phyloP scores from a whole-genome alignment of 1,140 invertebrate genomes.

The Coenobita brevimanus region DNA sequence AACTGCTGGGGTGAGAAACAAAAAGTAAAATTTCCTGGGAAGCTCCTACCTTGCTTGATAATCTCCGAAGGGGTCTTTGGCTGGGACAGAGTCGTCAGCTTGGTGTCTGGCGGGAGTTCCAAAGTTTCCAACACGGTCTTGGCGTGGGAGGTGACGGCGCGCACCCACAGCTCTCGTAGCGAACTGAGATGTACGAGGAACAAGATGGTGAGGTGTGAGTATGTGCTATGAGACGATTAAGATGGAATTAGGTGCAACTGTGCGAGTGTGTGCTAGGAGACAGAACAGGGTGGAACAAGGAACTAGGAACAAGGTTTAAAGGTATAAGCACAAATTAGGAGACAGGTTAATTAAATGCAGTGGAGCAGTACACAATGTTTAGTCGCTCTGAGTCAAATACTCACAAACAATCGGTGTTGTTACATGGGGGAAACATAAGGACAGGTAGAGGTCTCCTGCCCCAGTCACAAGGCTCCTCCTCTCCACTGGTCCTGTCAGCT shows the following conservation, averaged over 20 bases:
- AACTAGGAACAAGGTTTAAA: no score
- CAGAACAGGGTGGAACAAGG: no score
- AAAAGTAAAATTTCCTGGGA: not conserved
- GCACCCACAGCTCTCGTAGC: not conserved
- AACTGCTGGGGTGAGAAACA: not conserved
- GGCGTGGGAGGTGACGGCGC: not conserved
- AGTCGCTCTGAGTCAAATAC: no score
- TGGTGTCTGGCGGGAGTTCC: not conserved
- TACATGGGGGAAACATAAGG: slow-evolving; percentile 18
- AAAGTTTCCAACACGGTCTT: not conserved
- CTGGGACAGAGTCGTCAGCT: not conserved
- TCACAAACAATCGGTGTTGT: not conserved
- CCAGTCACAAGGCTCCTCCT: slow-evolving; percentile 41
- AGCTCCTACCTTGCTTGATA: slow-evolving; percentile 19
- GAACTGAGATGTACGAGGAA: no score
- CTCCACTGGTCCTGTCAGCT: not conserved
- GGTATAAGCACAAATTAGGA: no score
- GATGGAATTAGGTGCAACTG: no score
- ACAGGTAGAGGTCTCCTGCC: slow-evolving; percentile 28
- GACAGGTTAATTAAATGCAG: no score
- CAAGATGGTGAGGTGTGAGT: no score
- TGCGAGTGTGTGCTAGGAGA: no score
- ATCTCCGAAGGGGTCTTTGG: not conserved
- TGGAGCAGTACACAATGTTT: no score
- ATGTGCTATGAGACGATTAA: no score